Percentiles rank a stretch among this genome's conserved stretches.
These are phyloP conservation scores for Coturnix japonica DNA, from an alignment of 2,113 vertebrate genomes.

Conservation along the genomic window DNA sequence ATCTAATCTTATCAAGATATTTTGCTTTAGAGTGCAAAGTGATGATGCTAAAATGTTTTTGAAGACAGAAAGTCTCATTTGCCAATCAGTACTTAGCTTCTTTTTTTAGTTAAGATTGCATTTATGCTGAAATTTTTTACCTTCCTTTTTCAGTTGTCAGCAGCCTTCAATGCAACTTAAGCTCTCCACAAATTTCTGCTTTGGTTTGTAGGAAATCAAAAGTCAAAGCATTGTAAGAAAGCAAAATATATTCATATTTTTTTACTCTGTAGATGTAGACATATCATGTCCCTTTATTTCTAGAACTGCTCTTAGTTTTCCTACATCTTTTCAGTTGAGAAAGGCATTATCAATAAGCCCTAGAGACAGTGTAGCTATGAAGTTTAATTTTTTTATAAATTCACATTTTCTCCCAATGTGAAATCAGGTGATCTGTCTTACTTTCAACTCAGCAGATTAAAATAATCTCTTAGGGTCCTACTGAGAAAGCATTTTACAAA, in stretches of 20 bases:
- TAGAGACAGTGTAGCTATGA: background rate
- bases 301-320: constrained; percentile 29
- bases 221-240: background rate
- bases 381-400: constrained; percentile 45
- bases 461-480: constrained; percentile 61
- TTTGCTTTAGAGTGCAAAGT: background rate
- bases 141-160: background rate
- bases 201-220: background rate
- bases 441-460: constrained; percentile 57
- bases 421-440: constrained; percentile 35
- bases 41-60: background rate
- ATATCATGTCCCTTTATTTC: constrained; percentile 6
- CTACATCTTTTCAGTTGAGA: constrained; percentile 22
- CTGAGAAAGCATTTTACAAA: constrained; percentile 59
- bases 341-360: constrained; percentile 54
- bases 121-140: background rate
- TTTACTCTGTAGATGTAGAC: constrained; percentile 1
- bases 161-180: background rate
- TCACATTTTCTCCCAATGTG: constrained; percentile 33
- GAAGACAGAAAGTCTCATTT: background rate
- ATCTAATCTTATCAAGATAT: background rate
- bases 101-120: background rate
- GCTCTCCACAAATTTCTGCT: background rate
- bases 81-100: background rate
- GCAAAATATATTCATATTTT: constrained; percentile 6